A percentile compares a stretch with the other conserved stretches of the same genome.
Evolutionary conservation across 2,797 vertebrate species (phyloP).

Genomic region (Thalassophryne amazonica): DNA sequence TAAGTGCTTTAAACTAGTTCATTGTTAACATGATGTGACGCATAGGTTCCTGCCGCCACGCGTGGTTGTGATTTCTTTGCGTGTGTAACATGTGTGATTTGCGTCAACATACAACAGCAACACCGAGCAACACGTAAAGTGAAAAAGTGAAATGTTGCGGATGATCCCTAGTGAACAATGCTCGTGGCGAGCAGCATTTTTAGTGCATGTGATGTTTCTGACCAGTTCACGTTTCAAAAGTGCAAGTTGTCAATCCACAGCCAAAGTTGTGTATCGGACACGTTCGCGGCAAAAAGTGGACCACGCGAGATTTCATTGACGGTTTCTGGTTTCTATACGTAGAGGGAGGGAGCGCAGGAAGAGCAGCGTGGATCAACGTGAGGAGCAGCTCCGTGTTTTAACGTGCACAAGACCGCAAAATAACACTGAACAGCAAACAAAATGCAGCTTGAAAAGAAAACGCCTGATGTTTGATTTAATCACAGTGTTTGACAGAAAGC

Average conservation of each 20-base stretch:
- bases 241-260: background rate
- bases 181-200: no score
- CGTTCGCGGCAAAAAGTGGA: constrained; percentile 70
- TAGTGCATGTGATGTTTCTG: rapidly evolving
- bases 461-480: background rate
- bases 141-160: no score
- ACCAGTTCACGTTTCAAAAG: no score
- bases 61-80: no score
- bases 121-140: no score
- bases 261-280: constrained; percentile 20
- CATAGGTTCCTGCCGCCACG: no score
- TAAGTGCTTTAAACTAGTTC: no score
- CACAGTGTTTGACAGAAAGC: background rate
- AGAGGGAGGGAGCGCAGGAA: constrained; percentile 20
- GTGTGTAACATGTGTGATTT: no score
- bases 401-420: background rate
- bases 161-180: no score
- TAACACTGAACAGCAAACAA: background rate
- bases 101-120: no score
- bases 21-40: no score
- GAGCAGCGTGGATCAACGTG: constrained; percentile 11
- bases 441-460: background rate
- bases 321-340: constrained; percentile 41
- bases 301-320: constrained; percentile 72
- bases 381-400: background rate